Evolutionary conservation across 2,113 vertebrate species (phyloP), one percentile per base, ranked within the genome.

Genomic region (Pardalotus punctatus): DNA sequence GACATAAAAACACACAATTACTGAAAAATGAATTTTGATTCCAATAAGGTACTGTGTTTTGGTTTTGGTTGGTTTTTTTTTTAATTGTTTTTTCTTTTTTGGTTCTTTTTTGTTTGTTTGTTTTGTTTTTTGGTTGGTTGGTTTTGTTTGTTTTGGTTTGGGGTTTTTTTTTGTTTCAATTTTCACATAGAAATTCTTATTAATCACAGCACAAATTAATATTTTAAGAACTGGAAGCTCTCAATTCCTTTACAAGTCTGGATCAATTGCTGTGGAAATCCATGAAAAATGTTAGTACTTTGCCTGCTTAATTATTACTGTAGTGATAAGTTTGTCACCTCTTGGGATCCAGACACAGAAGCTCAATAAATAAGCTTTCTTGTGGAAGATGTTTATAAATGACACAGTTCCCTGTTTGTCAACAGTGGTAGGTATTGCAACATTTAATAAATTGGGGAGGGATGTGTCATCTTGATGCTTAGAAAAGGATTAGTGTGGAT

Each of bases 121-220:
- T n/a, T n/a, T n/a, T n/a, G n/a, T n/a, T n/a, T 0, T 3, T n/a
- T 19, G 60, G 58, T 14, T 27, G 7, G 10, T 0, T 3, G 28
- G 10, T 0, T 3, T n/a, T 21, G 9, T n/a, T n/a, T n/a, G 8
- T 0, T 3, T n/a, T 19, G 60, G 58, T 14, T 27, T n/a, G n/a
- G n/a, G 7, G 10, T 0, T 3, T 31, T 61, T 16, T 27, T 36
- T 4, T 56, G 45, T 86, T 73, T 15, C 2, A 67, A 10, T 73
- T 86, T 72, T 50, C 36, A 35, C 13, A 47, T 45, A 58, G 33
- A 71, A 94, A 21, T 4, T 4, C 21, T 53, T 71, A 8, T 10
- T 88, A 81, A 81, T 36, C 48, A 69, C 16, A 81, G 38, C 5
- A 57, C 9, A 60, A 36, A 38, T 22, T 80, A 84, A 48, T 67